Evolutionary conservation across 2,888 invertebrate genomes (phyloP).

Genomic region (Machimus atricapillus): DNA sequence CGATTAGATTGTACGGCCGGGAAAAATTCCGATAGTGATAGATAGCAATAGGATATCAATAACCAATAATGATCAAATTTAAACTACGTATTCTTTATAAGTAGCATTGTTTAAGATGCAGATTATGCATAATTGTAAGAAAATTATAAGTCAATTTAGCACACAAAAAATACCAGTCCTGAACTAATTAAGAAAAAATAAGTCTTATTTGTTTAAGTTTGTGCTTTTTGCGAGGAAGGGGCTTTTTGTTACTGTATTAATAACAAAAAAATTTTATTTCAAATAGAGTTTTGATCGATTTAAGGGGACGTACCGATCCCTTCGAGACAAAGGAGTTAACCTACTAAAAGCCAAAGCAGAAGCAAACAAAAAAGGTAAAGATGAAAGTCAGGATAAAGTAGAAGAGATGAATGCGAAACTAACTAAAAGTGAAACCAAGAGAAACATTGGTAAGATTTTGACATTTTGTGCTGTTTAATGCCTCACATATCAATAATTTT

Average conservation of each 20-base stretch:
- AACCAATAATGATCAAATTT: too few relatives aligned
- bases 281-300: slow-evolving; percentile 59
- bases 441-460: slow-evolving; percentile 57
- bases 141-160: not conserved
- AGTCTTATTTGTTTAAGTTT: not conserved
- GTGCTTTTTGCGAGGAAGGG: not conserved
- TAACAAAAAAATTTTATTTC: slow-evolving; percentile 41
- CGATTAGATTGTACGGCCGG: too few relatives aligned
- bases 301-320: slow-evolving; percentile 60
- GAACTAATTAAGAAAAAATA: not conserved
- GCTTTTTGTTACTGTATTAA: slow-evolving; percentile 2
- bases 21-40: too few relatives aligned
- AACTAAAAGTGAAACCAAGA: slow-evolving; percentile 57
- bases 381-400: slow-evolving; percentile 41
- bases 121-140: too few relatives aligned
- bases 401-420: slow-evolving; percentile 47
- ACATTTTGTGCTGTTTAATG: not conserved
- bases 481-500: slow-evolving; percentile 10
- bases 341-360: slow-evolving; percentile 57
- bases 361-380: slow-evolving; percentile 36
- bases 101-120: too few relatives aligned
- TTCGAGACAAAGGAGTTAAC: slow-evolving; percentile 58
- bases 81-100: too few relatives aligned
- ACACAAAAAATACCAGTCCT: not conserved
- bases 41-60: too few relatives aligned